Evolutionary conservation across 2,888 invertebrate species (phyloP), one percentile per base, ranked within the genome.

Genomic region (Thyatira batis): DNA sequence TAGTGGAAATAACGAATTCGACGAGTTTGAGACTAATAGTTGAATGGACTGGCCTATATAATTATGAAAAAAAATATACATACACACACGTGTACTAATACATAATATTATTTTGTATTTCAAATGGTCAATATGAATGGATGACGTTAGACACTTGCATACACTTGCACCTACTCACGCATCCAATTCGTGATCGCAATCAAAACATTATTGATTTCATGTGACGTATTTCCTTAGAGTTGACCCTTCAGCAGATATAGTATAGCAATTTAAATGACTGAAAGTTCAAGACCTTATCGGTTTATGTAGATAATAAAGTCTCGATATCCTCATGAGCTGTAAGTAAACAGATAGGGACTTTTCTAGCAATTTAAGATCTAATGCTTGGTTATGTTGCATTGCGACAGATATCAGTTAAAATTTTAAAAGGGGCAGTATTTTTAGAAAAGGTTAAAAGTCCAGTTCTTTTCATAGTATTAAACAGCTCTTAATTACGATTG

Each of bases 181-280:
- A 53, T 27, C 23, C 8, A 17, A 33, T 51, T 49, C 69, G 69
- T 70, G 74, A 54, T 54, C n/a, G 28, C 54, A 61, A 60, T 62
- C 56, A 60, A 55, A 56, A 52, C 61, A 49, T 55, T 60, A 57
- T 58, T 60, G 56, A 64, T 68, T 67, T 61, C 51, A 50, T 54
- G 33, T 55, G 61, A 66, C 60, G 54, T 53, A 54, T 60, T 68
- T 68, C 63, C 66, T 64, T 55, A 62, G 61, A 65, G 52, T 54
- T 74, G 72, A 76, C 73, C 71, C 60, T 59, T 67, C 54, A 17
- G 39, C 13, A 6, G 17, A 39, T 39, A n/a, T 17, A 39, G 39
- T 17, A 39, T 45, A 51, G 51, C 54, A 44, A 50, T 33, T 39
- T 28, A 10, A 8, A 28, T 30, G 28, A 44, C 20, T 49, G 28